Conservation (phyloP, 2,113 vertebrate genomes). For the Guaruba guarouba region DNA sequence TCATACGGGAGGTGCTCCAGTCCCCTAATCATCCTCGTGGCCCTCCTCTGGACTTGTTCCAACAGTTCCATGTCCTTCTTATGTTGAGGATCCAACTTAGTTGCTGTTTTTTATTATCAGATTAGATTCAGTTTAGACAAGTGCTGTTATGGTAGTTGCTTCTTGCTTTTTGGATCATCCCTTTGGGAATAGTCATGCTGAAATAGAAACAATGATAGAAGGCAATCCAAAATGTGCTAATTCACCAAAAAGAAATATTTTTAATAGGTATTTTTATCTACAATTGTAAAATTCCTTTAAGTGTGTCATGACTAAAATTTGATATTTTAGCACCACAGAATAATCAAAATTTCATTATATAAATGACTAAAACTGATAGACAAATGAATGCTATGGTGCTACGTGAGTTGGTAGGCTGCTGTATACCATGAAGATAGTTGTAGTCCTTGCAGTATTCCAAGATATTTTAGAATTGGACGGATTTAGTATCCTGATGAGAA, state of each 20-base stretch:
- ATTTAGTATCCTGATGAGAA: neutral
- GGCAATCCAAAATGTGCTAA: neutral
- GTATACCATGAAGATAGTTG: neutral
- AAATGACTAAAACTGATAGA: neutral
- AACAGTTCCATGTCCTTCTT: too few species aligned
- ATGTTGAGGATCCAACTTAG: neutral
- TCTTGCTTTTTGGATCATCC: neutral
- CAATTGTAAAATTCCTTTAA: neutral
- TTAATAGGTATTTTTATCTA: neutral
- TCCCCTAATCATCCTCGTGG: accelerated
- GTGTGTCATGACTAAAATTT: neutral
- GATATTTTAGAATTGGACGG: neutral
- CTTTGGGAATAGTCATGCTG: neutral
- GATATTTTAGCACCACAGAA: neutral
- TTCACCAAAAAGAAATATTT: neutral
- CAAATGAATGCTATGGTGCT: neutral
- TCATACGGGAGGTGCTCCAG: too few species aligned
- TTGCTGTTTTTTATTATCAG: neutral
- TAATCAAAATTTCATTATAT: neutral
- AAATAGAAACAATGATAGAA: neutral
- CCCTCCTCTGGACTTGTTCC: too few species aligned
- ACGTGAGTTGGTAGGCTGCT: neutral
- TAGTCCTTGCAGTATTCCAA: neutral
- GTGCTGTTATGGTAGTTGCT: neutral
- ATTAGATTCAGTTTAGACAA: neutral